Base-by-base conservation (phyloP, 2,797 vertebrate genomes). In the Phataginus tetradactyla region DNA sequence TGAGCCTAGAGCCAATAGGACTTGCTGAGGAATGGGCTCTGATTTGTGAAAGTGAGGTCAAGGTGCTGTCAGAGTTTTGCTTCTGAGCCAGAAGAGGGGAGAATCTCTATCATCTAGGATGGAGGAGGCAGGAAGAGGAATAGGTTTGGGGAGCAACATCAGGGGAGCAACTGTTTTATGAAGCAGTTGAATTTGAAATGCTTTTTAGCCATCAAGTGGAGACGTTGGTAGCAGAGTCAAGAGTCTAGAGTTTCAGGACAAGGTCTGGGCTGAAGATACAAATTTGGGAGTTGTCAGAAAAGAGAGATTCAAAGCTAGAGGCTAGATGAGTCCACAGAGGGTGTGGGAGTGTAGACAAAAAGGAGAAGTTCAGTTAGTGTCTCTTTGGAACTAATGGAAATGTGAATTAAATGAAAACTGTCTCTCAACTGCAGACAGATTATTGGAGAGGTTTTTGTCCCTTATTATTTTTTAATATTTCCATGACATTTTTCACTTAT, bases 381-480 rank as follows among this genome's bases (percentile, higher is more conserved):
- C 51, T 75, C 79, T 86, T 75, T 80, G 88, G 80, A 94, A 85
- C 42, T 59, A 32, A 45, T 53, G 75, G 34, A 45, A 89, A 51
- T 20, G 51, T 61, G 34, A 49, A 10, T 74, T 93, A 86, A 95
- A 80, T 74, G 39, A 81, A 96, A 97, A 4, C 13, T 39, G 2
- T 75, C 11, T 87, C 17, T 93, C 95, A 85, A n/a, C 96, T 91
- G 64, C 34, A 75, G 27, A 85, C 69, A 57, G 18, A 7, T 66
- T 64, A 49, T 25, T 81, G n/a, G 90, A 61, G 71, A 87, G 27
- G 32, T 29, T 86, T 86, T 69, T 53, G 74, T 95, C 77, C 27
- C 59, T 90, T 90, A 86, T 68, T 87, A 85, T 7, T 59, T 32
- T 86, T 87, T 66, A 68, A 45, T 63, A 81, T 88, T 87, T 87